phyloP scores from a whole-genome alignment of 2,888 invertebrate genomes.

The Patella pellucida region DNA sequence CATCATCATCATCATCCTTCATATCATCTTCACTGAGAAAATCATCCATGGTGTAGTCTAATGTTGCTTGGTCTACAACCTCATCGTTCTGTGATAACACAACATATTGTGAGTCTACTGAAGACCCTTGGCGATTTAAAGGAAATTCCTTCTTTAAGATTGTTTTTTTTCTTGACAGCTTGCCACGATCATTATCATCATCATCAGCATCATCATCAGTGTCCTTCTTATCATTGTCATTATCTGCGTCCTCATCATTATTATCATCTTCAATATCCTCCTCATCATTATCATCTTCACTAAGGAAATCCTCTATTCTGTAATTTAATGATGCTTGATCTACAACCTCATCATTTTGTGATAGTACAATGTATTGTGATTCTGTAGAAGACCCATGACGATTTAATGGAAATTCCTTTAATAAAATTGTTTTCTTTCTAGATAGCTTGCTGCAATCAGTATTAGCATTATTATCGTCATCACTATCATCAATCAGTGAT shows the following conservation, averaged over 20 bases:
- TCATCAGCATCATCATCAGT: constrained; percentile 17
- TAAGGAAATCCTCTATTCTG: background rate
- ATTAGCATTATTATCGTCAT: constrained; percentile 13
- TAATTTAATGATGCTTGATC: background rate
- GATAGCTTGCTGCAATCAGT: constrained; percentile 28
- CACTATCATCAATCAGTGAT: constrained; percentile 15
- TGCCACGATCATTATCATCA: background rate
- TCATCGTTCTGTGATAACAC: constrained; percentile 1
- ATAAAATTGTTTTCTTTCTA: background rate
- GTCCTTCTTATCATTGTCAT: constrained; percentile 15
- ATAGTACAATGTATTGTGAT: background rate
- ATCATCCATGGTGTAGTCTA: background rate
- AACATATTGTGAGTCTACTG: background rate
- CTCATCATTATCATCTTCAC: constrained; percentile 23
- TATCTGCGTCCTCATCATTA: background rate
- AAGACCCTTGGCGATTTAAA: background rate
- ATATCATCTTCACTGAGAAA: constrained; percentile 18
- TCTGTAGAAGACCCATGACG: background rate
- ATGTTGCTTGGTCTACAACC: background rate
- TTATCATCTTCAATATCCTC: constrained; percentile 17
- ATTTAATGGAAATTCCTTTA: constrained; percentile 2
- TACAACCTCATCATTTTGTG: constrained; percentile 4
- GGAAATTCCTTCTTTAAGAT: background rate
- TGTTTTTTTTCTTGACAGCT: background rate
- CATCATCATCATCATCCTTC: constrained; percentile 23